Conservation (phyloP, 2,797 vertebrate genomes). For the Sebastes steindachneri region DNA sequence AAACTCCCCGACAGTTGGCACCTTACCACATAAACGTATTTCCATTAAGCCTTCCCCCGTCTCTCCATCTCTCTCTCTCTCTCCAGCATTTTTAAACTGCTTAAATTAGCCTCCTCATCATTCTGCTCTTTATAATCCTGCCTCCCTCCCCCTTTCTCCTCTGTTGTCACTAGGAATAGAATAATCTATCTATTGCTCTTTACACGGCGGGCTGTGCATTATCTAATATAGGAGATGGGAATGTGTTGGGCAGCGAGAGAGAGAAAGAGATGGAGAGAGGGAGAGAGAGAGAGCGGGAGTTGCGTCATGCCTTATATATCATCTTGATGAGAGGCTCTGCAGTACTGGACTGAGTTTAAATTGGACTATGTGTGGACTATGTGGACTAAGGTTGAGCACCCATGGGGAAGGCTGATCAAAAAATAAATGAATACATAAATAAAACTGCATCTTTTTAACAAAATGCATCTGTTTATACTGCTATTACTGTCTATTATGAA, state of each 20-base stretch:
- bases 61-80: not conserved
- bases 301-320: slow-evolving; percentile 60
- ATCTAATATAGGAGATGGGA: slow-evolving; percentile 73
- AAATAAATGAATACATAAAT: too few species aligned
- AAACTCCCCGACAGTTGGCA: slow-evolving; percentile 47
- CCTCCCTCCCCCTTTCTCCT: slow-evolving; percentile 26
- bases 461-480: too few species aligned
- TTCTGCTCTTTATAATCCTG: slow-evolving; percentile 60
- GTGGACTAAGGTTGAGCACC: not conserved
- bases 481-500: too few species aligned
- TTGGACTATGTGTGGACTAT: slow-evolving; percentile 32
- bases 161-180: slow-evolving; percentile 71
- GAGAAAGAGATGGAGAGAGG: slow-evolving; percentile 36
- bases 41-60: slow-evolving; percentile 45
- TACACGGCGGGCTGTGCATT: slow-evolving; percentile 65
- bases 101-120: slow-evolving; percentile 73
- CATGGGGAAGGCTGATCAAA: too few species aligned
- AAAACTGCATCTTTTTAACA: too few species aligned
- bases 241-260: slow-evolving; percentile 55
- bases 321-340: slow-evolving; percentile 66
- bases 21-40: slow-evolving; percentile 42
- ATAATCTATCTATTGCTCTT: slow-evolving; percentile 70
- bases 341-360: slow-evolving; percentile 52
- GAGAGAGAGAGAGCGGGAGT: slow-evolving; percentile 22
- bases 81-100: slow-evolving; percentile 55